These are phyloP conservation scores for Microtus oregoni DNA, from an alignment of 2,113 vertebrate species.

Conservation along the genomic window DNA sequence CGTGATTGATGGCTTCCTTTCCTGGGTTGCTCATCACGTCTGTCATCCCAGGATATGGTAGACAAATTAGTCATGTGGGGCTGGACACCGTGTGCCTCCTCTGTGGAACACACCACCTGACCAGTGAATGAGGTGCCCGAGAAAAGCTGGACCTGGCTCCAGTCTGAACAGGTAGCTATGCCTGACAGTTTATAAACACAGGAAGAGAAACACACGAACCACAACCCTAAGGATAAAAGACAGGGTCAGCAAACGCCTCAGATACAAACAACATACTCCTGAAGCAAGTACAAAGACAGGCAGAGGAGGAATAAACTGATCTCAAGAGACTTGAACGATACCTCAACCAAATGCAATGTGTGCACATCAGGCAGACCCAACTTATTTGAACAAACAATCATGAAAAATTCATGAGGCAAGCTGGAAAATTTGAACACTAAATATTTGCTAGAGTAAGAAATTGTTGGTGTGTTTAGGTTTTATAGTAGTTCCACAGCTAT, in stretches of 20 bases:
- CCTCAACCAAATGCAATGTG: neutral
- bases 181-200: neutral
- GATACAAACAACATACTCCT: neutral
- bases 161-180: neutral
- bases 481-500: neutral
- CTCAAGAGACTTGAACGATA: neutral
- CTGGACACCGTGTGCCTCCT: neutral
- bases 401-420: neutral
- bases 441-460: neutral
- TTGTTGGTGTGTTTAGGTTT: slow-evolving; percentile 27
- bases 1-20: neutral
- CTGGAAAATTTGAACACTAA: neutral
- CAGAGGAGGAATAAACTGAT: neutral
- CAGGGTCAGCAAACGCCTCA: neutral
- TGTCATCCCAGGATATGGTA: neutral
- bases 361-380: neutral
- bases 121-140: neutral
- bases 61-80: neutral
- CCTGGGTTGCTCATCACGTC: neutral
- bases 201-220: neutral
- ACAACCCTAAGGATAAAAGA: neutral
- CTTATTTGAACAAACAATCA: neutral
- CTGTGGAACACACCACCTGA: neutral
- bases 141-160: neutral
- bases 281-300: neutral